Evolutionary conservation across 2,888 invertebrate genomes (phyloP).

Genomic region (Mantis religiosa): DNA sequence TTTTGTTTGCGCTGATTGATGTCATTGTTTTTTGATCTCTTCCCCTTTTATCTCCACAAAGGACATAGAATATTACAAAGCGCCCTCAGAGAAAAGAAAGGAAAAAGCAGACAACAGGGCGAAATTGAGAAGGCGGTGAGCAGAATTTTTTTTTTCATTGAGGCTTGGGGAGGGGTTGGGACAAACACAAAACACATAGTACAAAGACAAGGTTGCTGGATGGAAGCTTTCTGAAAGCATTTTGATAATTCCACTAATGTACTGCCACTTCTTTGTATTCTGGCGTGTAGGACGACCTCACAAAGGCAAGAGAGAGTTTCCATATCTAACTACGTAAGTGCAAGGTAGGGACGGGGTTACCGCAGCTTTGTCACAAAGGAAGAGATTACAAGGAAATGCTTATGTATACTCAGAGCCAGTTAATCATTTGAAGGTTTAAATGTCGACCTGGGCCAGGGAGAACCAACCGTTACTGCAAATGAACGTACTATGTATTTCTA

Average conservation of each 20-base stretch:
- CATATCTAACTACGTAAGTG: not conserved
- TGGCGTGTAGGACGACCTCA: not conserved
- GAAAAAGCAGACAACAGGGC: not conserved
- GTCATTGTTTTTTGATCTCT: slow-evolving; percentile 29
- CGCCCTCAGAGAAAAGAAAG: not conserved
- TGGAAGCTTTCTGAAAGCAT: slow-evolving; percentile 18
- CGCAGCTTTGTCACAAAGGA: not conserved
- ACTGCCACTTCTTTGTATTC: slow-evolving; percentile 1
- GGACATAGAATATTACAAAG: slow-evolving; percentile 12
- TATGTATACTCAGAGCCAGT: not conserved
- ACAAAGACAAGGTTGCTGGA: not conserved
- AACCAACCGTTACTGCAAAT: too few species aligned
- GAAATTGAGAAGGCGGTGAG: not conserved
- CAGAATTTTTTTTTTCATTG: not conserved
- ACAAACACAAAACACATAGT: not conserved
- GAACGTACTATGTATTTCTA: too few species aligned
- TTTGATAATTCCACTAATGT: slow-evolving; percentile 23
- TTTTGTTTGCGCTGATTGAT: slow-evolving; percentile 30
- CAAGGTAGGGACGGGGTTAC: not conserved
- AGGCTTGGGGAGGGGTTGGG: not conserved
- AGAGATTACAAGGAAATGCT: not conserved
- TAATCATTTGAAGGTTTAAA: not conserved
- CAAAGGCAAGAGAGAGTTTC: not conserved
- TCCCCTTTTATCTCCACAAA: slow-evolving; percentile 14
- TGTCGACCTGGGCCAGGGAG: not conserved